phyloP scores from a whole-genome alignment of 2,797 vertebrate genomes.

The Rousettus madagascariensis region DNA sequence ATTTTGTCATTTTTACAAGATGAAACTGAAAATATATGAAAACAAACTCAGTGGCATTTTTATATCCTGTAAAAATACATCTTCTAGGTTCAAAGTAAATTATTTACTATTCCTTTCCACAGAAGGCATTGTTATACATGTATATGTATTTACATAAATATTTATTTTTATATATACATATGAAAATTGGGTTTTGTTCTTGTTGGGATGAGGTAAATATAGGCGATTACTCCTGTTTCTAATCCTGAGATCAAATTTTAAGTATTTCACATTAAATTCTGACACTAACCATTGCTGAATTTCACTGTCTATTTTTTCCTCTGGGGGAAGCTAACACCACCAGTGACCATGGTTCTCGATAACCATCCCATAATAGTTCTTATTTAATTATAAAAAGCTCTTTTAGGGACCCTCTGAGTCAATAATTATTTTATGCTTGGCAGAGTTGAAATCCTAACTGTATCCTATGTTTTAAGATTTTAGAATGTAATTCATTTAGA shows the following conservation, averaged over 20 bases:
- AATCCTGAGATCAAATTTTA: slow-evolving; percentile 41
- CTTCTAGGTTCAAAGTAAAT: slow-evolving; percentile 27
- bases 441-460: neutral
- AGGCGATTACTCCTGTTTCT: neutral
- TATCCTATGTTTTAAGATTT: slow-evolving; percentile 27
- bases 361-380: neutral
- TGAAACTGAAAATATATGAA: slow-evolving; percentile 25
- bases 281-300: neutral
- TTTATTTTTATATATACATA: neutral
- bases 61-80: neutral
- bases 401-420: neutral
- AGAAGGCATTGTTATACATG: neutral
- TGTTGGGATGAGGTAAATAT: neutral
- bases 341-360: neutral
- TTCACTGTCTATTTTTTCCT: slow-evolving; percentile 16
- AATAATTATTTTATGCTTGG: slow-evolving; percentile 26
- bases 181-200: neutral
- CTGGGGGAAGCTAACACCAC: neutral
- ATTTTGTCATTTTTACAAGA: slow-evolving; percentile 10
- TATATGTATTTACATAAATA: neutral
- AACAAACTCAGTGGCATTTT: neutral
- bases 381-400: neutral
- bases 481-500: neutral
- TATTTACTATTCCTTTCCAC: neutral
- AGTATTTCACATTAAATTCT: neutral